Percentiles rank a stretch among this genome's conserved stretches.
Evolutionary conservation across 2,797 vertebrate species (phyloP).

Genomic region (Myripristis murdjan): DNA sequence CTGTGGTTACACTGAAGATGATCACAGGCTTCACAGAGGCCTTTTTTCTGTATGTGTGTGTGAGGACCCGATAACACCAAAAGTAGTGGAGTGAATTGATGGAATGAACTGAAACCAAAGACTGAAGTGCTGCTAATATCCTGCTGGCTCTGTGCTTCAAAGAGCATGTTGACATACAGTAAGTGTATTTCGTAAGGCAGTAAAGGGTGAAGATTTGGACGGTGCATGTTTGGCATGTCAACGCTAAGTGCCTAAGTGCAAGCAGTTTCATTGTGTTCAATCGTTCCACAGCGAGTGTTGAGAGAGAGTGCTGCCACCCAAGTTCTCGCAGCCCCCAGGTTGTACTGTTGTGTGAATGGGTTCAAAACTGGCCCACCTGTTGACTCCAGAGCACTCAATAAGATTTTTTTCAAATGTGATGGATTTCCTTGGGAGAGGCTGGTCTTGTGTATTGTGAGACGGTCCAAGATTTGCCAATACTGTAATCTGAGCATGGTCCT

Average conservation of each 20-base stretch:
- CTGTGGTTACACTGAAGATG: conserved; percentile 17
- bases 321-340: conserved; percentile 1
- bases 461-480: too few relatives aligned
- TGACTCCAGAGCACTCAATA: too few relatives aligned
- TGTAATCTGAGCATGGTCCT: too few relatives aligned
- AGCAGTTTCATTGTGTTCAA: conserved; percentile 48
- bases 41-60: conserved; percentile 15
- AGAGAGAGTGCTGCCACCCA: conserved; percentile 56
- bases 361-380: too few relatives aligned
- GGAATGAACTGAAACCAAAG: conserved; percentile 57
- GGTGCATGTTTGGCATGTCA: conserved; percentile 65
- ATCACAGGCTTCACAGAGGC: conserved; percentile 12
- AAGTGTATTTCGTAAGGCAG: conserved; percentile 65
- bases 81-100: conserved; percentile 34
- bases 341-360: too few relatives aligned
- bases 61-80: conserved; percentile 11
- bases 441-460: too few relatives aligned
- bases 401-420: too few relatives aligned
- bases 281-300: conserved; percentile 50
- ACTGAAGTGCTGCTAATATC: conserved; percentile 63
- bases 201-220: conserved; percentile 68
- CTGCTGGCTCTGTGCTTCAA: conserved; percentile 56
- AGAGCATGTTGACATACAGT: conserved; percentile 64
- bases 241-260: conserved; percentile 58
- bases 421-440: too few relatives aligned